Conservation (phyloP, 2,888 invertebrate genomes). For the Crematogaster levior region DNA sequence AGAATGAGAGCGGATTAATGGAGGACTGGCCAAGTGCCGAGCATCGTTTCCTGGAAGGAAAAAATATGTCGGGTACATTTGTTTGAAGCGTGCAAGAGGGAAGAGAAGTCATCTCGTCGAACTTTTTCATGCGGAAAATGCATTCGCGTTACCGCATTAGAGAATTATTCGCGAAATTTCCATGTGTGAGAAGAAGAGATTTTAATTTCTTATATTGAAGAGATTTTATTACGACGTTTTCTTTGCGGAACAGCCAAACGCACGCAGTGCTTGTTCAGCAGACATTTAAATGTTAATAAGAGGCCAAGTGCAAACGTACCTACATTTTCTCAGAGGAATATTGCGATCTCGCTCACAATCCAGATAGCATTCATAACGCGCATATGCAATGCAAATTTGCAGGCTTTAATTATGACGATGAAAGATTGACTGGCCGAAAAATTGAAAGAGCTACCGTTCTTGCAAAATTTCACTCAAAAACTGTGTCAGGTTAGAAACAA, state of each 20-base stretch:
- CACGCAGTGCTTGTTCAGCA: background rate
- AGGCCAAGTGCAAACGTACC: background rate
- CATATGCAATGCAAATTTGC: constrained; percentile 9
- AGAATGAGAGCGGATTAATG: constrained; percentile 35
- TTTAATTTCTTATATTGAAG: constrained; percentile 10
- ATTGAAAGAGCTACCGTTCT: background rate
- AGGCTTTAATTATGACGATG: constrained; percentile 11
- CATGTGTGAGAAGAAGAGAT: background rate
- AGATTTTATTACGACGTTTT: background rate
- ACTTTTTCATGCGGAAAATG: background rate
- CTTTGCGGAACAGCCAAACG: background rate
- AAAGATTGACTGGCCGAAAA: background rate
- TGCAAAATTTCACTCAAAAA: background rate
- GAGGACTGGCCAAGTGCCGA: constrained; percentile 10
- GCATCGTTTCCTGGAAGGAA: background rate
- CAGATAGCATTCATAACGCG: background rate
- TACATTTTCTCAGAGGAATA: constrained; percentile 10
- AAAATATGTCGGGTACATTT: constrained; percentile 10
- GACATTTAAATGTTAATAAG: constrained; percentile 18
- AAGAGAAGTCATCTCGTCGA: no score
- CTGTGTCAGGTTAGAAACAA: background rate
- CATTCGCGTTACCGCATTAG: background rate
- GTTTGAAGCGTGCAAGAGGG: background rate
- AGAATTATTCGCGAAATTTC: background rate
- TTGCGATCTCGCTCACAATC: background rate